Conservation (phyloP, 2,888 invertebrate species). For the Himalopsyche japonica region DNA sequence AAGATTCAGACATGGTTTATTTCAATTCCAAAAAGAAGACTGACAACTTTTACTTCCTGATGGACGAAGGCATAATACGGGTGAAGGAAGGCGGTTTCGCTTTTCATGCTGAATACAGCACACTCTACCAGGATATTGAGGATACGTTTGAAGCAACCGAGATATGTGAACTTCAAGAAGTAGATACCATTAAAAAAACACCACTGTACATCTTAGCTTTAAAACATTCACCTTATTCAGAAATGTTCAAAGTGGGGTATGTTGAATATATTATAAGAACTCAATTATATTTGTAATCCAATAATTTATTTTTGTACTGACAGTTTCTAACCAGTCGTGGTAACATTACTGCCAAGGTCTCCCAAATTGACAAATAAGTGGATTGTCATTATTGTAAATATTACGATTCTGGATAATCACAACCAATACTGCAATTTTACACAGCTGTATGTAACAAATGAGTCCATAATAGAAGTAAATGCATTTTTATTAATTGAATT, state of each 20-base stretch:
- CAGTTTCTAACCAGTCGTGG: no score
- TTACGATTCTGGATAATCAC: no score
- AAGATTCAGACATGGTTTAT: conserved; percentile 31
- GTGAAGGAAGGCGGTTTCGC: conserved; percentile 35
- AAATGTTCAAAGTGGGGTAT: conserved; percentile 38
- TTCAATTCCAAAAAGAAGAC: conserved; percentile 36
- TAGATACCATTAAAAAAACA: conserved; percentile 27
- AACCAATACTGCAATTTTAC: no score
- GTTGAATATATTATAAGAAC: neutral
- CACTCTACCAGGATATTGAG: conserved; percentile 23
- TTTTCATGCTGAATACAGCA: conserved; percentile 33
- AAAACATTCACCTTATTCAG: conserved; percentile 36
- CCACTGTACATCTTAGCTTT: conserved; percentile 26
- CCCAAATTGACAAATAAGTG: no score
- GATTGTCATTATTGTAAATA: no score
- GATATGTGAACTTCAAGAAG: conserved; percentile 39
- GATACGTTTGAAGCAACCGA: conserved; percentile 36
- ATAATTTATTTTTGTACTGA: no score
- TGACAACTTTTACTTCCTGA: conserved; percentile 29
- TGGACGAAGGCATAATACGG: conserved; percentile 19
- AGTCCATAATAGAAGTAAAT: no score
- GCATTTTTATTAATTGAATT: no score
- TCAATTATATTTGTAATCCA: no score
- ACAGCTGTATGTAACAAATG: no score
- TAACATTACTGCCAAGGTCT: no score